Evolutionary conservation across 2,797 vertebrate species (phyloP).

Genomic region (Oryzias dopingdopingensis): DNA sequence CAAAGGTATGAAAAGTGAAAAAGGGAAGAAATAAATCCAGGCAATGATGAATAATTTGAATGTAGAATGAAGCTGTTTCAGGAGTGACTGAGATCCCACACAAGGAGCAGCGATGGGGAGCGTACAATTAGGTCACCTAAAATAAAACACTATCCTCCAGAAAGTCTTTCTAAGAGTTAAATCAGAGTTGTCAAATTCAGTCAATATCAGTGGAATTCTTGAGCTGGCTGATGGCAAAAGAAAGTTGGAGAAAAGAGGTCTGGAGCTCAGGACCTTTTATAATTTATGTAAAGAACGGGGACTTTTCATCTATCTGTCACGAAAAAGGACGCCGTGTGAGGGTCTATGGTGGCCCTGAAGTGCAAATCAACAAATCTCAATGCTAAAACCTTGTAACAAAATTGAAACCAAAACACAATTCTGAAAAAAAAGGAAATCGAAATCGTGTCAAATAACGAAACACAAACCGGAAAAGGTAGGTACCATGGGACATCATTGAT

Average conservation of each 20-base stretch:
- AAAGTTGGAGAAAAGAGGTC: constrained; percentile 45
- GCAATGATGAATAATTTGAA: constrained; percentile 84
- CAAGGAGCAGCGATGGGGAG: constrained; percentile 77
- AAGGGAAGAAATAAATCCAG: constrained; percentile 79
- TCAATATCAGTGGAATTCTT: constrained; percentile 74
- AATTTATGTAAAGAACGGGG: constrained; percentile 60
- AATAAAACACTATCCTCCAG: constrained; percentile 75
- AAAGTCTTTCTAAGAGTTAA: constrained; percentile 64
- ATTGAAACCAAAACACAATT: too few relatives aligned
- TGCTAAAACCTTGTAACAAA: too few relatives aligned
- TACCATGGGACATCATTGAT: too few relatives aligned
- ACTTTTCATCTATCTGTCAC: constrained; percentile 7
- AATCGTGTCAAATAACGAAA: too few relatives aligned
- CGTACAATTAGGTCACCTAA: constrained; percentile 82
- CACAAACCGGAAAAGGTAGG: too few relatives aligned
- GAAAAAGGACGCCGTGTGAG: too few relatives aligned
- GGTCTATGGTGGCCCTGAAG: too few relatives aligned
- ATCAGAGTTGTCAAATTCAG: constrained; percentile 77
- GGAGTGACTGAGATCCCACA: constrained; percentile 75
- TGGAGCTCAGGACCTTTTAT: constrained; percentile 65
- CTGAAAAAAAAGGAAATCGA: too few relatives aligned
- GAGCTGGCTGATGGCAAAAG: constrained; percentile 68
- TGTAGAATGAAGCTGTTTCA: constrained; percentile 81
- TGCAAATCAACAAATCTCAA: too few relatives aligned
- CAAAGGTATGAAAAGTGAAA: constrained; percentile 84